Conservation (phyloP, 1,140 invertebrate genomes). For the Globodera rostochiensis region DNA sequence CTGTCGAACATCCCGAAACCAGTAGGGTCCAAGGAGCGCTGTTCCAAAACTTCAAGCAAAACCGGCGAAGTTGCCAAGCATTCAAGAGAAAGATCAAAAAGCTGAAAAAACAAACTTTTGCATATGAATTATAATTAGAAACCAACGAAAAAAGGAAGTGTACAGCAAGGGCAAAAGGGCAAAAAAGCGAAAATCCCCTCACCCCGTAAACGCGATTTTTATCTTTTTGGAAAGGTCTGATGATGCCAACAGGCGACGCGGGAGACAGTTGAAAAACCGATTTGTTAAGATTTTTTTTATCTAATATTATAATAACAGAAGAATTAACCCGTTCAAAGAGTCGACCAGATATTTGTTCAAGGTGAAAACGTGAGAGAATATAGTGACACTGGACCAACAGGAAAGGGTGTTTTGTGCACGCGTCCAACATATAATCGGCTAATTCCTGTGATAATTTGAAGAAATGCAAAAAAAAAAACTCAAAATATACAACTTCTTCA, state of each 20-base stretch:
- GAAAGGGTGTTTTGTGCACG: background rate
- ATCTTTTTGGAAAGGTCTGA: too few species aligned
- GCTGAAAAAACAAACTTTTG: background rate
- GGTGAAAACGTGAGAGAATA: slow-evolving; percentile 16
- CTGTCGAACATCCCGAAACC: slow-evolving; percentile 21
- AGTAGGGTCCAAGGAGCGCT: slow-evolving; percentile 21
- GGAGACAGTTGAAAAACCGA: too few species aligned
- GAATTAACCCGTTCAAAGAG: slow-evolving; percentile 18
- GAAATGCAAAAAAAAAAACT: background rate
- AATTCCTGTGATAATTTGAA: slow-evolving; percentile 15
- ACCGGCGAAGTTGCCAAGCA: slow-evolving; percentile 9
- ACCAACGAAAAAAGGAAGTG: too few species aligned
- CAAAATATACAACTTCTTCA: background rate
- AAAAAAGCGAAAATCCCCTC: too few species aligned
- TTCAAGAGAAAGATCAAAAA: slow-evolving; percentile 26
- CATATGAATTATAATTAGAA: background rate
- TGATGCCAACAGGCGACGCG: too few species aligned
- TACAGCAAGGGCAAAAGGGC: too few species aligned
- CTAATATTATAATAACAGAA: too few species aligned
- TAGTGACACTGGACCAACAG: slow-evolving; percentile 3
- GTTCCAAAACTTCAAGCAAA: slow-evolving; percentile 22
- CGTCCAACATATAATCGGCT: slow-evolving; percentile 5
- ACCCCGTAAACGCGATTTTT: too few species aligned
- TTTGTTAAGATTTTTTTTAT: too few species aligned
- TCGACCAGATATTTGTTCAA: background rate